These are phyloP conservation scores for Alosa sapidissima DNA, from an alignment of 2,797 vertebrate genomes.

Conservation along the genomic window DNA sequence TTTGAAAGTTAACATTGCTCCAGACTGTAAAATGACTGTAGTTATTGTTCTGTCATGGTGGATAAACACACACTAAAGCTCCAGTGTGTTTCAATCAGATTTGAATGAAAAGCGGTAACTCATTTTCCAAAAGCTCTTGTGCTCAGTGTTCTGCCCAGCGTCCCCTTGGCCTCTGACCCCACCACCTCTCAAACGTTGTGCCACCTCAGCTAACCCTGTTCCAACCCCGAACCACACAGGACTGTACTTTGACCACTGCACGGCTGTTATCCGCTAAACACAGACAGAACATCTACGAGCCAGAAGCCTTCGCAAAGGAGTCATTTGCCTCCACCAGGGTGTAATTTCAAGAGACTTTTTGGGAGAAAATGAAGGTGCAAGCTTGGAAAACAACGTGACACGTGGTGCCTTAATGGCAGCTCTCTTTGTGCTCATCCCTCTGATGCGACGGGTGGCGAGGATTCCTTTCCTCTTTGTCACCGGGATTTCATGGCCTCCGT, in stretches of 20 bases:
- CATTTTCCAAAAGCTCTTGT: neutral
- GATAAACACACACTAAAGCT: neutral
- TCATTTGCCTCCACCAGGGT: slow-evolving; percentile 45
- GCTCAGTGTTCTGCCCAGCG: neutral
- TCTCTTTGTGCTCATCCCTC: slow-evolving; percentile 42
- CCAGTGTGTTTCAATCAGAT: slow-evolving; percentile 5
- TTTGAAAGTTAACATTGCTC: neutral
- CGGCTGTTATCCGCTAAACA: slow-evolving; percentile 29
- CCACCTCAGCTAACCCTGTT: slow-evolving; percentile 24
- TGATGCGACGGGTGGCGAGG: slow-evolving; percentile 30
- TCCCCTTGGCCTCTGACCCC: neutral
- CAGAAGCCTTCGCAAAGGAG: slow-evolving; percentile 14
- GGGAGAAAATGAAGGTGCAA: slow-evolving; percentile 54
- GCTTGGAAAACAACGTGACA: slow-evolving; percentile 48
- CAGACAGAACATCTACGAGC: slow-evolving; percentile 8
- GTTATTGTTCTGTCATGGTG: neutral
- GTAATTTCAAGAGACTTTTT: slow-evolving; percentile 55
- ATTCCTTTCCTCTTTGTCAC: slow-evolving; percentile 41
- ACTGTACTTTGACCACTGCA: slow-evolving; percentile 27
- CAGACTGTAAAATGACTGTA: slow-evolving; percentile 13
- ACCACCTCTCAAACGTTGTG: neutral
- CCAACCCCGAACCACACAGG: slow-evolving; percentile 23
- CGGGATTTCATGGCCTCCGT: neutral
- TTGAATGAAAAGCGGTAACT: slow-evolving; percentile 4
- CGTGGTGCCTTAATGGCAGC: slow-evolving; percentile 51